Conservation (phyloP, 2,113 vertebrate species). For the Ifrita kowaldi region DNA sequence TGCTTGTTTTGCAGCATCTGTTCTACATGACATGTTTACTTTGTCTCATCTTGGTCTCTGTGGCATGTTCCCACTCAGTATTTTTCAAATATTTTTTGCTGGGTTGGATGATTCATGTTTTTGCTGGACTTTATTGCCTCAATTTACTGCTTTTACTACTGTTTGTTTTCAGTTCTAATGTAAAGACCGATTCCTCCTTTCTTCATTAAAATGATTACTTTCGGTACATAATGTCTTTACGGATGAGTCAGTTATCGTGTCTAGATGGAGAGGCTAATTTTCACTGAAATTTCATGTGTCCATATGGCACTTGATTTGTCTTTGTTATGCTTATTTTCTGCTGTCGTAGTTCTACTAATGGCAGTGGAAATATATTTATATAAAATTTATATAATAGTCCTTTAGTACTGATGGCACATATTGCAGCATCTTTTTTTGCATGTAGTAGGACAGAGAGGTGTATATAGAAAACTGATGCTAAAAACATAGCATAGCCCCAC, state of each 20-base stretch:
- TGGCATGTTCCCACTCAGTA: neutral
- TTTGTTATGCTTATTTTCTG: slow-evolving; percentile 1
- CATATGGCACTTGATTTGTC: neutral
- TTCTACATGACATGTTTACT: slow-evolving; percentile 9
- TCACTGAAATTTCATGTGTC: neutral
- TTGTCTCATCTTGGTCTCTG: neutral
- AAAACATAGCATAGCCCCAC: neutral
- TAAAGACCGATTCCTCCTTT: slow-evolving; percentile 14
- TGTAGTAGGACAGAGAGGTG: neutral
- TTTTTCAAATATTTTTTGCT: neutral
- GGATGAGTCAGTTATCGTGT: neutral
- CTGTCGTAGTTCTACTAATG: neutral
- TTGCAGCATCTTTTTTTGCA: neutral
- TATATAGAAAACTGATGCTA: neutral
- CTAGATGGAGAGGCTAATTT: neutral
- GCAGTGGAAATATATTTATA: neutral
- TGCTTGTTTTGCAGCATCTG: slow-evolving; percentile 23
- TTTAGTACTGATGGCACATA: neutral
- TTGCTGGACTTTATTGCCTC: slow-evolving; percentile 8
- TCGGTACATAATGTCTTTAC: neutral
- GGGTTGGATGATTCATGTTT: slow-evolving; percentile 3
- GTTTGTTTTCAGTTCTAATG: slow-evolving; percentile 6
- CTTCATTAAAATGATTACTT: slow-evolving; percentile 11
- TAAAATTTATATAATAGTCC: neutral
- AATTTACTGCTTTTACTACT: neutral